Percentiles rank a stretch among this genome's conserved stretches.
These are phyloP conservation scores for Apotomis turbidana DNA, from an alignment of 2,888 invertebrate genomes.

Conservation along the genomic window DNA sequence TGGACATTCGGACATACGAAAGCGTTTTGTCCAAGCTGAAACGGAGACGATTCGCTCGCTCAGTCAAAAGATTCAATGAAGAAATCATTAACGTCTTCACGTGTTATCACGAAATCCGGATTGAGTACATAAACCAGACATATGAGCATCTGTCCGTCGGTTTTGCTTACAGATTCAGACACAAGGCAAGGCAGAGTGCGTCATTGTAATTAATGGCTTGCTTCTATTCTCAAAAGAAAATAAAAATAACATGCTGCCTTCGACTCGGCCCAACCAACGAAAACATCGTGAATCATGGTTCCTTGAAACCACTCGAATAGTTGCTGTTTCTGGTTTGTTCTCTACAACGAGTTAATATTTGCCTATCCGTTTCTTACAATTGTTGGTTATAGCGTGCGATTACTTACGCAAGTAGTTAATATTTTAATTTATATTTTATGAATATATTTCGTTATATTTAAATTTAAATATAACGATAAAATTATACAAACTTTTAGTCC, in stretches of 20 bases:
- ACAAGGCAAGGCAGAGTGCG: conserved; percentile 65
- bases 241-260: conserved; percentile 73
- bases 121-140: conserved; percentile 64
- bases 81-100: conserved; percentile 1
- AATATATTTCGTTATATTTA: neutral
- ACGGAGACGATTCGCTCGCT: too few species aligned
- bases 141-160: conserved; percentile 55
- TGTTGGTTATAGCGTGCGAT: conserved; percentile 24
- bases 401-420: conserved; percentile 3
- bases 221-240: conserved; percentile 78
- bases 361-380: conserved; percentile 53
- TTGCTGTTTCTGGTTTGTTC: conserved; percentile 60
- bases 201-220: conserved; percentile 79
- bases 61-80: too few species aligned
- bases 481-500: too few species aligned
- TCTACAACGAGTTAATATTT: conserved; percentile 61
- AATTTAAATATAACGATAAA: neutral
- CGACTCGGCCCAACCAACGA: conserved; percentile 58
- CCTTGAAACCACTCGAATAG: conserved; percentile 67
- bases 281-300: conserved; percentile 75
- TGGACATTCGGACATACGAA: too few species aligned
- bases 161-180: conserved; percentile 56
- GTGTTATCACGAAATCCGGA: conserved; percentile 47
- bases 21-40: too few species aligned
- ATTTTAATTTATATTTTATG: neutral